These are phyloP conservation scores for Hypolimnas misippus DNA, from an alignment of 2,888 invertebrate genomes.

Conservation along the genomic window DNA sequence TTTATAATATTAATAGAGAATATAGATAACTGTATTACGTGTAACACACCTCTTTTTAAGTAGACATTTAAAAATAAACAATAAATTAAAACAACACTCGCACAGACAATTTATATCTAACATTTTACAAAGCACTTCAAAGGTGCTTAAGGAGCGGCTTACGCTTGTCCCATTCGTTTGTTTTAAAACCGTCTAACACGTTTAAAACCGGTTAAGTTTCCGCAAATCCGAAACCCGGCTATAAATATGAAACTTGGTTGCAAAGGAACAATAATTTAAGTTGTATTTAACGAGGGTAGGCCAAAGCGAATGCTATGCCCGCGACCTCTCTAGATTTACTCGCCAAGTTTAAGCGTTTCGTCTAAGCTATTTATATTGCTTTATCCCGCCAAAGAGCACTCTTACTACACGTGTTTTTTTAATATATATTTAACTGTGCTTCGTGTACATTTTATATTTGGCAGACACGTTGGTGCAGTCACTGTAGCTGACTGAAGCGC, in stretches of 20 bases:
- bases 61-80: no score
- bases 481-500: no score
- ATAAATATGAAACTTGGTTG: slow-evolving; percentile 52
- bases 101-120: neutral
- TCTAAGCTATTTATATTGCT: slow-evolving; percentile 29
- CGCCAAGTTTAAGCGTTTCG: slow-evolving; percentile 42
- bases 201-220: slow-evolving; percentile 32
- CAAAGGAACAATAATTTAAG: slow-evolving; percentile 56
- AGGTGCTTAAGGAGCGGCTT: slow-evolving; percentile 7
- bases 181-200: slow-evolving; percentile 26
- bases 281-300: slow-evolving; percentile 55
- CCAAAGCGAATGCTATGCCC: slow-evolving; percentile 45
- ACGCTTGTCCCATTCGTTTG: slow-evolving; percentile 20
- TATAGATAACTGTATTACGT: no score
- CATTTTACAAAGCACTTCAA: slow-evolving; percentile 5
- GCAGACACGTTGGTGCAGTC: no score
- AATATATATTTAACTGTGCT: no score
- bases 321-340: slow-evolving; percentile 54
- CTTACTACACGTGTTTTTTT: neutral
- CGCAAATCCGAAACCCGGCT: slow-evolving; percentile 41
- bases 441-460: no score
- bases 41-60: no score
- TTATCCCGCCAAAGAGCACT: neutral
- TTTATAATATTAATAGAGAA: no score
- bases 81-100: neutral